phyloP scores from a whole-genome alignment of 2,113 vertebrate species.

The Pygoscelis adeliae region DNA sequence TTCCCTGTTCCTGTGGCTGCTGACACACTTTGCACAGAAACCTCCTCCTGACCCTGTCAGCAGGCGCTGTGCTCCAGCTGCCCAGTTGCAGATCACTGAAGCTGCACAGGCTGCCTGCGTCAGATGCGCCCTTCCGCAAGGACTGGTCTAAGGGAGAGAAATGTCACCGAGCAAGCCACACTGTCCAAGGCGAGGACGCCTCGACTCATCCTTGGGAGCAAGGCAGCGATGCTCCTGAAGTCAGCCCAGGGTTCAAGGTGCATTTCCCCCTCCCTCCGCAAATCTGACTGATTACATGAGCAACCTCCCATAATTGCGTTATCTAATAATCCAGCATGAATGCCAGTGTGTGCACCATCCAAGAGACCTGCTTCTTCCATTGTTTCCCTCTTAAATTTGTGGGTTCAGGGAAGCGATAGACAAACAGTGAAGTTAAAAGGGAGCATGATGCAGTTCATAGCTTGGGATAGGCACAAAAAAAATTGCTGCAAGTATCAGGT shows the following conservation, averaged over 20 bases:
- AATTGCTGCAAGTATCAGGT: neutral
- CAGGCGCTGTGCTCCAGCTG: neutral
- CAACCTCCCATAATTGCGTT: fast-evolving
- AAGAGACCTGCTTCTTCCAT: neutral
- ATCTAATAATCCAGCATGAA: neutral
- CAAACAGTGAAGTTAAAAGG: neutral
- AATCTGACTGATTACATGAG: neutral
- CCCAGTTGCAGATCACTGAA: neutral
- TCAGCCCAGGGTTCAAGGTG: neutral
- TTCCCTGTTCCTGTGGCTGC: neutral
- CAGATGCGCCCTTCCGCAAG: neutral
- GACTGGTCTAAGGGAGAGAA: neutral
- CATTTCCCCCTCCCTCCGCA: neutral
- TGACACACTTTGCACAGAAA: constrained; percentile 16
- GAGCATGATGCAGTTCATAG: neutral
- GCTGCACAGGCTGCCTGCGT: neutral
- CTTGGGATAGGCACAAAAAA: neutral
- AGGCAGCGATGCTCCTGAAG: neutral
- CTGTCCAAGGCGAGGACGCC: fast-evolving
- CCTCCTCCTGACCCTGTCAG: neutral
- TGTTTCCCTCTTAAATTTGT: neutral
- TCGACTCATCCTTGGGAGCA: fast-evolving
- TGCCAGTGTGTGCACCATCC: too few species aligned
- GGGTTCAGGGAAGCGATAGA: neutral
- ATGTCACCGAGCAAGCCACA: fast-evolving